Conservation (phyloP, 2,888 invertebrate genomes). For the Papilio demoleus region DNA sequence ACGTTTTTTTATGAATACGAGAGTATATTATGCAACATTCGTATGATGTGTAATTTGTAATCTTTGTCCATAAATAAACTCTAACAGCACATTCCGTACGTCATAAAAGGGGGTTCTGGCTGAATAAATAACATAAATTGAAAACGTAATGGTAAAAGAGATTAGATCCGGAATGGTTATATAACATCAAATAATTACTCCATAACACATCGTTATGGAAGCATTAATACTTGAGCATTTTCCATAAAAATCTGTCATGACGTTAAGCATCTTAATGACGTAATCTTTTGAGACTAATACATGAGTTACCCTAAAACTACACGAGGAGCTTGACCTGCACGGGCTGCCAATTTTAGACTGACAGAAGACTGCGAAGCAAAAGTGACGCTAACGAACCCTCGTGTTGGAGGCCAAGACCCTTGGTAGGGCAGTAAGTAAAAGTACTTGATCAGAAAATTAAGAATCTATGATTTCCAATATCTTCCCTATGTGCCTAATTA, state of each 20-base stretch:
- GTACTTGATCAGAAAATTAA: too few relatives aligned
- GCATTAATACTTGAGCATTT: neutral
- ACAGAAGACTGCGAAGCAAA: too few relatives aligned
- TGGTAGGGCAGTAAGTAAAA: too few relatives aligned
- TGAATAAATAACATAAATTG: conserved; percentile 23
- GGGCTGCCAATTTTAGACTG: too few relatives aligned
- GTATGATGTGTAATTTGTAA: conserved; percentile 15
- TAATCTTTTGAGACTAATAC: neutral
- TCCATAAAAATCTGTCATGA: neutral
- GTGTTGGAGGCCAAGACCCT: too few relatives aligned
- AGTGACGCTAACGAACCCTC: too few relatives aligned
- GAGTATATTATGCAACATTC: neutral
- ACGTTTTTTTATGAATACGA: neutral
- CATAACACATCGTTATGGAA: neutral
- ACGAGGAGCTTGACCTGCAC: too few relatives aligned
- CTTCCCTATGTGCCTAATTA: too few relatives aligned
- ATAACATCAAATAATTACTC: neutral
- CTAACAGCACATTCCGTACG: conserved; percentile 13
- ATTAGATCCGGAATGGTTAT: conserved; percentile 12
- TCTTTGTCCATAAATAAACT: neutral
- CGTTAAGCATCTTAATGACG: neutral
- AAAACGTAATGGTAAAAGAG: conserved; percentile 9
- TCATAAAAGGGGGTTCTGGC: conserved; percentile 8
- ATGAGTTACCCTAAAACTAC: too few relatives aligned
- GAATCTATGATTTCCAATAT: too few relatives aligned